Base-by-base conservation (phyloP, 1,140 invertebrate species). In the Bathynomus jamesi region DNA sequence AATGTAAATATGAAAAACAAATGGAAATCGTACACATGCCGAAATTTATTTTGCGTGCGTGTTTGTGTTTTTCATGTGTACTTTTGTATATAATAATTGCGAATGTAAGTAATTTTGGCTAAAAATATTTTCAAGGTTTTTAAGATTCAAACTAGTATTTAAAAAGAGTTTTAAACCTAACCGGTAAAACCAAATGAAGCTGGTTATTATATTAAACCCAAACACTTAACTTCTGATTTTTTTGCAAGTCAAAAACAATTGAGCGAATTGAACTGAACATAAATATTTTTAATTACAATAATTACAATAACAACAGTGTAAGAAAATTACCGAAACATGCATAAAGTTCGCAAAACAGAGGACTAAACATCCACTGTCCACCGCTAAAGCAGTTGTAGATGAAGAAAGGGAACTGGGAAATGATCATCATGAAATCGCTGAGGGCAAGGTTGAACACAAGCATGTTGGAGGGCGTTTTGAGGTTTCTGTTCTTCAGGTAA, bases 361-460 rank as follows among this genome's bases (percentile, higher is more conserved):
- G 88, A 67, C 90, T 88, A 86, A 74, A 78, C 62, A 64, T 71
- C 78, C 78, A 78, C 17, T 64, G 8, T 11, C 74, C 73, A n/a
- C 73, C 71, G n/a, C 31, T 75, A 67, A 78, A 93, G 81, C 91
- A 91, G 82, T 92, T 95, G 72, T 92, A 86, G 31, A 92, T 87
- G 90, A 94, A 93, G 70, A 91, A 85, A 28, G 92, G 91, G 74
- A 89, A 87, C 46, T 78, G 73, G 24, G 77, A 75, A 28, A 73
- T 65, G 17, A 78, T 65, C 89, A 95, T 94, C 40, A 89, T 82
- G 79, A 95, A 93, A 80, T 95, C 92, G 10, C 90, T 92, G 80
- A 94, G 88, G 7, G 92, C 92, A 76, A 95, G 84, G 82, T 95
- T 95, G 60, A 94, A 87, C 11, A 94, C 89, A 30, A 93, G 84